These are phyloP conservation scores for Lepidotrigona ventralis DNA, from an alignment of 1,140 invertebrate species.

Conservation along the genomic window DNA sequence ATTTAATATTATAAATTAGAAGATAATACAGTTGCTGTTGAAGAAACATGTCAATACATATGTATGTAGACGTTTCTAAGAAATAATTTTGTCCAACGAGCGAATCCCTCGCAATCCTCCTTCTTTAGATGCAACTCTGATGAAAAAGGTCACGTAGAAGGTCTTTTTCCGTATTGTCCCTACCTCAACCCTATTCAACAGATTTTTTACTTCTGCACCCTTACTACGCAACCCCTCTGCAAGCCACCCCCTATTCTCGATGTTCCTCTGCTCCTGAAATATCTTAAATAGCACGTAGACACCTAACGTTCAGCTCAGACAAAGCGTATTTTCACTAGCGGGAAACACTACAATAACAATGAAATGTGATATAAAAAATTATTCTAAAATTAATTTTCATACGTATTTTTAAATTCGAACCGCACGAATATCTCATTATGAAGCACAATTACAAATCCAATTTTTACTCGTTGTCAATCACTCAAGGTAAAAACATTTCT, in stretches of 20 bases:
- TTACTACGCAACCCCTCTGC: slow-evolving; percentile 20
- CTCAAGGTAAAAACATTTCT: too few species aligned
- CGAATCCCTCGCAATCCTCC: slow-evolving; percentile 45
- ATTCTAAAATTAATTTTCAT: neutral
- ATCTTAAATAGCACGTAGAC: slow-evolving; percentile 55
- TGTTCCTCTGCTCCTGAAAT: slow-evolving; percentile 57
- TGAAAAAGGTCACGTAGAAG: slow-evolving; percentile 70
- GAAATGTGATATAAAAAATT: neutral
- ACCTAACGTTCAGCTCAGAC: neutral
- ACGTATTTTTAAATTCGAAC: neutral
- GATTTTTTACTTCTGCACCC: slow-evolving; percentile 11
- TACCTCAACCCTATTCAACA: slow-evolving; percentile 13
- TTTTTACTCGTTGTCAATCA: too few species aligned
- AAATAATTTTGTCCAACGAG: neutral
- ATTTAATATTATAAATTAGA: too few species aligned
- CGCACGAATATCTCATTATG: neutral
- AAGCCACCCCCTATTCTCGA: slow-evolving; percentile 28
- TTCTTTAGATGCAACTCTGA: slow-evolving; percentile 59
- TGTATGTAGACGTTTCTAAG: neutral
- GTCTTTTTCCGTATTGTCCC: slow-evolving; percentile 62
- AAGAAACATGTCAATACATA: too few species aligned
- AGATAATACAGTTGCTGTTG: too few species aligned
- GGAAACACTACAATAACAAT: neutral
- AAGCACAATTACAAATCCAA: too few species aligned
- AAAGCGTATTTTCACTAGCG: too few species aligned